Evolutionary conservation across 2,113 vertebrate species (phyloP), one percentile per base, ranked within the genome.

Genomic region (Periophthalmodon schlosseri): DNA sequence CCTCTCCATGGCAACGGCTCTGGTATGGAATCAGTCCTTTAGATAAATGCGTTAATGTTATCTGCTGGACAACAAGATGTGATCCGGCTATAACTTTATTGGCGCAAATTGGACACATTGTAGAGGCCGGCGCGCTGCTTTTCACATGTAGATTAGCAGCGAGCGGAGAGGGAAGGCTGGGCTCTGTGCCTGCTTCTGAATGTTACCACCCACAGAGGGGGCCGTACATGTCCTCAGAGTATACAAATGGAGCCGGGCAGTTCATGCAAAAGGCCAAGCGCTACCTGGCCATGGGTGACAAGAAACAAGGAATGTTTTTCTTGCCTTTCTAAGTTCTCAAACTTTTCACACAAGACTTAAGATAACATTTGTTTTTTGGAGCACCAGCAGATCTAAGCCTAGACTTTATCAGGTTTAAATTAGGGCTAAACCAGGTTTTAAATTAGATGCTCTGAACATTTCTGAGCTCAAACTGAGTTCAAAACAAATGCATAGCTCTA

Each of bases 131-230:
- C 85, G 80, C 21, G 78, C 68, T 24, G 61, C 75, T 92, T 93
- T 94, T 94, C 88, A 93, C 89, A 94, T 93, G 92, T 80, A 92
- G 93, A 94, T 93, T 88, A 93, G 90, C 85, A 89, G 91, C 87
- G 39, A 44, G 47, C 84, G 89, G 5, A 93, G 93, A 87, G 91
- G 79, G 85, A 28, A 21, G 24, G 74, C 90, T 92, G 93, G 93
- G 93, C 91, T 83, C 73, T 12, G 76, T 88, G 93, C 93, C 93
- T 9, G 39, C 39, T 44, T 10, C 39, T 80, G 36, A 87, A 82
- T 76, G 63, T 64, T 76, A 66, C 92, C 93, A 93, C 94, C 92
- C 93, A 94, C 92, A 67, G 88, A 89, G 93, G 86, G 88, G 80
- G 90, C 88, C 86, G 82, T 57, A 83, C 89, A 90, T 83, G 89